Conservation (phyloP, 2,888 invertebrate genomes). For the Scaeva pyrastri region DNA sequence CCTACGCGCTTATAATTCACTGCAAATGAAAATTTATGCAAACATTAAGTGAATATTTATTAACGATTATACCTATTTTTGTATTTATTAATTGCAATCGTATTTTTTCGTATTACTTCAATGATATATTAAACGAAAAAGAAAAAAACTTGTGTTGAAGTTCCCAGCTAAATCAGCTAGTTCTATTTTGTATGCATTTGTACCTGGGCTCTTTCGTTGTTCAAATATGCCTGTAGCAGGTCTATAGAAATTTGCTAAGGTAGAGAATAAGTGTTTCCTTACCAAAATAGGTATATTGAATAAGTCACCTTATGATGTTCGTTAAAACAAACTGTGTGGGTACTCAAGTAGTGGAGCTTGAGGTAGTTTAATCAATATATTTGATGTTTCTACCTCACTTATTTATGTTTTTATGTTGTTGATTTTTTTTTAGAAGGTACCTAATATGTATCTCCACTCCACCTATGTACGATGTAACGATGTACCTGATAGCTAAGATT, state of each 20-base stretch:
- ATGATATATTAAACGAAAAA: background rate
- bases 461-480: too few species aligned
- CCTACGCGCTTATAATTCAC: background rate
- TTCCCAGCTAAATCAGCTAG: background rate
- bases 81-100: background rate
- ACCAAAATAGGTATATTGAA: background rate
- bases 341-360: background rate
- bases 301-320: background rate
- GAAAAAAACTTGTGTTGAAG: background rate
- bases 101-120: background rate
- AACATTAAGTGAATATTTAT: background rate
- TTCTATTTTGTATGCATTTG: background rate
- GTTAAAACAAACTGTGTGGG: background rate
- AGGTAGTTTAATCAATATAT: conserved; percentile 26
- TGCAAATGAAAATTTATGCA: background rate
- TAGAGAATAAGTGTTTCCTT: conserved; percentile 4
- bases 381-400: background rate
- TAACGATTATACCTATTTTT: background rate
- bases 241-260: background rate
- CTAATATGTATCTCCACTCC: background rate
- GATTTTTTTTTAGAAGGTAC: background rate
- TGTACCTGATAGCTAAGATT: background rate
- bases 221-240: background rate
- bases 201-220: background rate
- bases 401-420: conserved; percentile 17